Percentiles rank a stretch among this genome's conserved stretches.
These are phyloP conservation scores for Calvadosia cruxmelitensis DNA, from an alignment of 30 jellyfish, hydroid and myxozoan species.

Conservation along the genomic window DNA sequence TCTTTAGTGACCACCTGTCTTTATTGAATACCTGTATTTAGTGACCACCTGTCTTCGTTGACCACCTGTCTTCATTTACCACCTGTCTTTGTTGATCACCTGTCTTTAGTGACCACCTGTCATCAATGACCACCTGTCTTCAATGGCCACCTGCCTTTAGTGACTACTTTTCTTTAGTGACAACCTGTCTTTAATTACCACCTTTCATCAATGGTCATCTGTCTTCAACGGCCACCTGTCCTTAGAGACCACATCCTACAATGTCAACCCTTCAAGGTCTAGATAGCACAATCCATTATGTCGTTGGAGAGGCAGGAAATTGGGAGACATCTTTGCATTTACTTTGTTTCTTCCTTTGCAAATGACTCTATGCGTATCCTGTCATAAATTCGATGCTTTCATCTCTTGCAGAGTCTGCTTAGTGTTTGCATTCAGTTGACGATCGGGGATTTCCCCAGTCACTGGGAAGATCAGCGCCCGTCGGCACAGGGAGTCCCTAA, in stretches of 20 bases:
- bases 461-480: neutral
- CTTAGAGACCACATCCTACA: no score
- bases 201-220: neutral
- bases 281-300: slow-evolving; percentile 37
- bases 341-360: no score
- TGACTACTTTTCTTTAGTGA: neutral
- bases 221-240: no score
- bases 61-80: neutral
- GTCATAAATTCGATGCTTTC: neutral
- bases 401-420: slow-evolving; percentile 8
- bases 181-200: neutral
- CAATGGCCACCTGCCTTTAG: neutral
- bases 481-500: slow-evolving; percentile 5
- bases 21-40: neutral
- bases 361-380: no score
- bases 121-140: neutral
- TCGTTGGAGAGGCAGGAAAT: slow-evolving; percentile 23
- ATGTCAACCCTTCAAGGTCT: slow-evolving; percentile 54
- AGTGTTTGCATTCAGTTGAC: slow-evolving; percentile 10
- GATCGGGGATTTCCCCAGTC: slow-evolving; percentile 6
- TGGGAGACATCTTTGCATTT: no score
- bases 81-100: neutral
- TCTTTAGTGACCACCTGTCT: neutral
- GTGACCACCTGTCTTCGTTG: neutral
- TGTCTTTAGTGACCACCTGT: neutral